Evolutionary conservation across 2,888 invertebrate species (phyloP).

Genomic region (Fragum sueziense): DNA sequence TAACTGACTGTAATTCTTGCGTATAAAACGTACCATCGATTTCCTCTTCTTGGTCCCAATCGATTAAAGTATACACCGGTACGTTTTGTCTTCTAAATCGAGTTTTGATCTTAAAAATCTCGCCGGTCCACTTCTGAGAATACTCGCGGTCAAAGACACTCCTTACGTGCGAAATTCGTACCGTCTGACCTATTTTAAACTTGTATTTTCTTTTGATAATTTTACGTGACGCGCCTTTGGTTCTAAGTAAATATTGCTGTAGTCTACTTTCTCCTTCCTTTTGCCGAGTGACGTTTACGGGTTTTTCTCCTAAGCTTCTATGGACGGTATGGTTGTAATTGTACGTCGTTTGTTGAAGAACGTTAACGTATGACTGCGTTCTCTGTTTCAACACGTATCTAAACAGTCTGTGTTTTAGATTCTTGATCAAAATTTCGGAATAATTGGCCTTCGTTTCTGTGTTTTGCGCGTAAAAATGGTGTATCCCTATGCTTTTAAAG

Average conservation of each 20-base stretch:
- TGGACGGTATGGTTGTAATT: conserved; percentile 40
- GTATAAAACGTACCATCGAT: conserved; percentile 49
- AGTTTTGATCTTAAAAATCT: conserved; percentile 37
- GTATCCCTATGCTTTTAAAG: conserved; percentile 17
- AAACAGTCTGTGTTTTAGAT: conserved; percentile 42
- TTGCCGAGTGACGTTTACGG: conserved; percentile 14
- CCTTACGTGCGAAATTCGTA: conserved; percentile 37
- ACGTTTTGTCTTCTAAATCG: conserved; percentile 32
- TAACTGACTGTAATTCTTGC: conserved; percentile 35
- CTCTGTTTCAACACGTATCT: conserved; percentile 38
- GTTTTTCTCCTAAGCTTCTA: conserved; percentile 33
- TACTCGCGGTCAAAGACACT: conserved; percentile 40
- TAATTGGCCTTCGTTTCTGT: conserved; percentile 50
- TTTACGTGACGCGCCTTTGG: background rate
- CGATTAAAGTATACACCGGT: conserved; percentile 32
- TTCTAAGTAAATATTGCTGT: conserved; percentile 35
- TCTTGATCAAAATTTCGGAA: conserved; percentile 39
- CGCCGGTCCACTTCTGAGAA: conserved; percentile 45
- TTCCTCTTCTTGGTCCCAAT: conserved; percentile 38
- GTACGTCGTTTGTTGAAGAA: conserved; percentile 13
- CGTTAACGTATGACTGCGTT: conserved; percentile 24
- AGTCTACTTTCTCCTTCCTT: conserved; percentile 34
- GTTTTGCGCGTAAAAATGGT: conserved; percentile 36
- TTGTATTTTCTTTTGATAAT: background rate
- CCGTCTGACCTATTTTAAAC: conserved; percentile 39